phyloP scores from a whole-genome alignment of 2,888 invertebrate species.

The Dendrolimus pini region DNA sequence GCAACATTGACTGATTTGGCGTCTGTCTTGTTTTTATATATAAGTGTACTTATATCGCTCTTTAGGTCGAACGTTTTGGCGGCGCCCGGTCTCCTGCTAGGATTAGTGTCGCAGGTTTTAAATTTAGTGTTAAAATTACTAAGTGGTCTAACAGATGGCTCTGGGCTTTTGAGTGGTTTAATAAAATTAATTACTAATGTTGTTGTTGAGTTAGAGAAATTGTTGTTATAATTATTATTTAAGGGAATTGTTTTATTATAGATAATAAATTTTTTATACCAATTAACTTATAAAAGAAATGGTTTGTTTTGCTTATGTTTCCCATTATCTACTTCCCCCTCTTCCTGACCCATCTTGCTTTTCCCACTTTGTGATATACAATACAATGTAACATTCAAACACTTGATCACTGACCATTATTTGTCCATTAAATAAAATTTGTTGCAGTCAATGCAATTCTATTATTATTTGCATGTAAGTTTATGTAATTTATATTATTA shows the following conservation, averaged over 20 bases:
- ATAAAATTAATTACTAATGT: constrained; percentile 55
- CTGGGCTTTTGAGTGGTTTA: constrained; percentile 46
- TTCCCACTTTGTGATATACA: too few species aligned
- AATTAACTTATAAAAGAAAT: not conserved
- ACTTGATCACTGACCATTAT: too few species aligned
- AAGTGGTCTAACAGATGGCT: constrained; percentile 52
- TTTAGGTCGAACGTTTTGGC: constrained; percentile 60
- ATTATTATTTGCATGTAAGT: too few species aligned
- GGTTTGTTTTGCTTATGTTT: too few species aligned
- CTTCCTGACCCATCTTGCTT: too few species aligned
- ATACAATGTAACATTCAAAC: too few species aligned
- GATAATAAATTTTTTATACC: constrained; percentile 9
- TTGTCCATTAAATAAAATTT: too few species aligned
- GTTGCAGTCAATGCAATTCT: too few species aligned
- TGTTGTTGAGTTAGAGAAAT: constrained; percentile 55
- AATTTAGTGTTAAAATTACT: constrained; percentile 52
- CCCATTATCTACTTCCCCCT: too few species aligned
- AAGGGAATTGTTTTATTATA: not conserved
- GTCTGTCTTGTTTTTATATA: constrained; percentile 59
- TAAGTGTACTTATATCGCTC: constrained; percentile 58
- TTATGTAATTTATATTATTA: too few species aligned
- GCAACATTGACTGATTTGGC: constrained; percentile 63
- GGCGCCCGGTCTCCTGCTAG: constrained; percentile 51
- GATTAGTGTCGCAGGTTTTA: constrained; percentile 44
- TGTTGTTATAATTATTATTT: constrained; percentile 31